phyloP scores from a whole-genome alignment of 2,113 vertebrate species.

The Carlito syrichta region DNA sequence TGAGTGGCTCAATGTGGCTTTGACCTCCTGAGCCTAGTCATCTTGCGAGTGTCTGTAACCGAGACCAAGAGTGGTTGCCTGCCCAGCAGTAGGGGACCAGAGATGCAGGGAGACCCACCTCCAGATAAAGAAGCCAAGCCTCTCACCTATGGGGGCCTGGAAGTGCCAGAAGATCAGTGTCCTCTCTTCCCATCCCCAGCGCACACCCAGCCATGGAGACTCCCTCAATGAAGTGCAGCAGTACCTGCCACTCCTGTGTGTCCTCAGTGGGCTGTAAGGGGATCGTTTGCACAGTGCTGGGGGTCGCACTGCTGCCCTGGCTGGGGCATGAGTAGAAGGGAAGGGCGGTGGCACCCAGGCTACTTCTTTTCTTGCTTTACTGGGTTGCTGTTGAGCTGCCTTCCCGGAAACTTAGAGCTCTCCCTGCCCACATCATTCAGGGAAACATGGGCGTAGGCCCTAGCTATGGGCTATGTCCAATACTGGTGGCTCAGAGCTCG shows the following conservation, averaged over 20 bases:
- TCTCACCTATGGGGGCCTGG: neutral
- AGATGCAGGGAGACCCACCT: neutral
- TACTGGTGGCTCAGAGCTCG: neutral
- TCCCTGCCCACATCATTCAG: neutral
- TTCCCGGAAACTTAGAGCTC: neutral
- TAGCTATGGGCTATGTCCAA: neutral
- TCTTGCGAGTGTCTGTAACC: neutral
- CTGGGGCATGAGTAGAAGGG: accelerated
- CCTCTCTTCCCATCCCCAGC: neutral
- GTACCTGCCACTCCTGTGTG: neutral
- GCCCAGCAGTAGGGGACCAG: neutral
- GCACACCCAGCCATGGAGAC: neutral
- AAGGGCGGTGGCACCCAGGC: accelerated
- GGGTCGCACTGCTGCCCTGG: neutral
- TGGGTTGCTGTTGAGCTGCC: neutral
- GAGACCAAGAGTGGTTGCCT: neutral
- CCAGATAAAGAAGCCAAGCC: neutral
- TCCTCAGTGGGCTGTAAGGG: neutral
- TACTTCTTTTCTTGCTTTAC: neutral
- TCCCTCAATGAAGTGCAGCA: neutral
- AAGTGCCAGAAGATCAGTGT: neutral
- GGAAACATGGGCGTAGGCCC: neutral
- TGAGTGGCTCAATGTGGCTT: neutral
- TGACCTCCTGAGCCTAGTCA: neutral
- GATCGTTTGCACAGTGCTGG: neutral